Evolutionary conservation across 2,888 invertebrate genomes (phyloP), one percentile per base, ranked within the genome.

Genomic region (Cataglyphis rosenhaueri): DNA sequence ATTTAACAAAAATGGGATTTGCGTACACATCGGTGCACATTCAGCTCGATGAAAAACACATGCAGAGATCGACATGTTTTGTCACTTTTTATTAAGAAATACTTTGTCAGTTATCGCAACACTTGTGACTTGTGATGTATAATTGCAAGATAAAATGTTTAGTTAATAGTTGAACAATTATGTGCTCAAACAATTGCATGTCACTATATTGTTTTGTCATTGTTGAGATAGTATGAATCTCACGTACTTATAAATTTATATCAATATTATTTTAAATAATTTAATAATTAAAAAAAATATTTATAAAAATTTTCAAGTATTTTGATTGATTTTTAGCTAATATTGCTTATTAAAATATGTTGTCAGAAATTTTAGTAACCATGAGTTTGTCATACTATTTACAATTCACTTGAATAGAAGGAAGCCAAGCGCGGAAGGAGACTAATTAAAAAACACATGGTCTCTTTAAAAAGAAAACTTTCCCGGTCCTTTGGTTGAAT

Each of bases 361-460:
- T 32, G 18, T 66, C 21, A n/a, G 32, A 0, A 66, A 41, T 29
- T 52, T 35, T 35, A 64, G 18, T 32, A 9, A 32, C 3, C 15
- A 74, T 15, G 25, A 65, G 25, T 64, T 62, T 35, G 52, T 18
- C 55, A 29, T 25, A 59, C 75, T 82, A 81, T 68, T 57, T 55
- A 21, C 52, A 48, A 79, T 55, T 44, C 48, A 65, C 55, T 66
- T 38, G 10, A 76, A 12, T 55, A n/a, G 25, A 66, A 57, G n/a
- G 18, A 76, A 66, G 55, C n/a, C 57, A 64, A 57, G 70, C 66
- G 81, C 32, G 52, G 52, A 82, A 62, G 41, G 59, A 41, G 65
- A 74, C 71, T 83, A 92, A 93, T 93, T 92, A 93, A 92, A 92
- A 91, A 91, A 89, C 91, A 89, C 88, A 92, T 89, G 91, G 89